A percentile compares a stretch with the other conserved stretches of the same genome.
phyloP scores from a whole-genome alignment of 2,113 vertebrate genomes.

The Echinops telfairi region DNA sequence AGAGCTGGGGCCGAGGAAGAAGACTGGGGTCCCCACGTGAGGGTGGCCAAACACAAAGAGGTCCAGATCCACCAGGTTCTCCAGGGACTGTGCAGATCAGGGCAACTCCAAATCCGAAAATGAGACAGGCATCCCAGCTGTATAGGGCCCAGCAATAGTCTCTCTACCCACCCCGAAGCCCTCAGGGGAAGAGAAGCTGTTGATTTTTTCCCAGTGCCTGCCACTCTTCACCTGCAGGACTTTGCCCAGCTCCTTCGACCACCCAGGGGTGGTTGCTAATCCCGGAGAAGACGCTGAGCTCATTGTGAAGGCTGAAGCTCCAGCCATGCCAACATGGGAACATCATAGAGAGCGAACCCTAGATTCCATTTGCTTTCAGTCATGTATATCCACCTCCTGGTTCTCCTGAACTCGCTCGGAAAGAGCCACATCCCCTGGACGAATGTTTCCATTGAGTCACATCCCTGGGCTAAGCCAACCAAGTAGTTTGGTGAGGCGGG shows the following conservation, averaged over 20 bases:
- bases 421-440: constrained; percentile 46
- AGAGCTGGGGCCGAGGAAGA: not conserved
- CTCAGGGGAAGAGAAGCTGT: not conserved
- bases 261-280: constrained; percentile 38
- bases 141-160: not conserved
- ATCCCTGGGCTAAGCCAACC: constrained; percentile 13
- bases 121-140: not conserved
- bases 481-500: constrained; percentile 40
- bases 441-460: constrained; percentile 57
- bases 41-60: not conserved
- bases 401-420: constrained; percentile 64
- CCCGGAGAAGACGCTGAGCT: not conserved
- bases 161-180: not conserved
- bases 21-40: not conserved
- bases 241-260: not conserved
- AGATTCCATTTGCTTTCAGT: not conserved
- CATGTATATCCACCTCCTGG: constrained; percentile 50
- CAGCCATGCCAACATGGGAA: not conserved
- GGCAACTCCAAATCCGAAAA: not conserved
- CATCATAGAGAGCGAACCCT: not conserved
- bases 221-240: not conserved
- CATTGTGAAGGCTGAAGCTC: constrained; percentile 23
- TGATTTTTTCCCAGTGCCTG: not conserved
- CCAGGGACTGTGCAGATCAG: not conserved
- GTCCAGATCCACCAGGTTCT: not conserved